Evolutionary conservation across 2,888 invertebrate species (phyloP).

Genomic region (Phoronis australis): DNA sequence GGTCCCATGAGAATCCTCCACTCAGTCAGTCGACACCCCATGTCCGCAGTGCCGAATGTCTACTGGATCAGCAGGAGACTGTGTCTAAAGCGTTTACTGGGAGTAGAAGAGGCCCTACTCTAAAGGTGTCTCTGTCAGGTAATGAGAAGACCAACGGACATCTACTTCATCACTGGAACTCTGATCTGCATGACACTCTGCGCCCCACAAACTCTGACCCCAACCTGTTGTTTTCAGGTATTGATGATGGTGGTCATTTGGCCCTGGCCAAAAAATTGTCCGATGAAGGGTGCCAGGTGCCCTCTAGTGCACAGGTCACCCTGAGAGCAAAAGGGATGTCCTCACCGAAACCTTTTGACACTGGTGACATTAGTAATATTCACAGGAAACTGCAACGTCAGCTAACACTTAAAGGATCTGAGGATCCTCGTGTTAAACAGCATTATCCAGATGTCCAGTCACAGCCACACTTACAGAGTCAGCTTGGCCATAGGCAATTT

Average conservation of each 20-base stretch:
- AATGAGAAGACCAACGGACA: conserved; percentile 10
- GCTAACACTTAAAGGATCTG: conserved; percentile 73
- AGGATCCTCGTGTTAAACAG: conserved; percentile 64
- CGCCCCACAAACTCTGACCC: conserved; percentile 13
- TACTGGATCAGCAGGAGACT: background rate
- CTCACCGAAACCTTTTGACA: background rate
- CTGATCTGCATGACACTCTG: conserved; percentile 4
- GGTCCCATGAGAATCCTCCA: too few species aligned
- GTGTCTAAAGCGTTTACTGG: too few species aligned
- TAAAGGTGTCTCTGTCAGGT: too few species aligned
- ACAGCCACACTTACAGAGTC: background rate
- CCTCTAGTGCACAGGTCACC: too few species aligned
- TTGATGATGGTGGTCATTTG: conserved; percentile 44
- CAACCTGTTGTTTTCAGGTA: background rate
- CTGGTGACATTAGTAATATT: background rate
- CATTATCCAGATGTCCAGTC: background rate
- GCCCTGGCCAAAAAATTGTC: conserved; percentile 53
- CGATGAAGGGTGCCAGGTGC: conserved; percentile 57
- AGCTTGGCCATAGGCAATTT: background rate
- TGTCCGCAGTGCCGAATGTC: too few species aligned
- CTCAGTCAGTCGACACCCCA: too few species aligned
- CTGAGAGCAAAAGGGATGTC: background rate
- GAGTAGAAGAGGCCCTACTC: too few species aligned
- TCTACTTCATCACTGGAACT: background rate
- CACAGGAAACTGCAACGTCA: conserved; percentile 76